Evolutionary conservation across 1,140 invertebrate genomes (phyloP).

Genomic region (Eufriesea mexicana): DNA sequence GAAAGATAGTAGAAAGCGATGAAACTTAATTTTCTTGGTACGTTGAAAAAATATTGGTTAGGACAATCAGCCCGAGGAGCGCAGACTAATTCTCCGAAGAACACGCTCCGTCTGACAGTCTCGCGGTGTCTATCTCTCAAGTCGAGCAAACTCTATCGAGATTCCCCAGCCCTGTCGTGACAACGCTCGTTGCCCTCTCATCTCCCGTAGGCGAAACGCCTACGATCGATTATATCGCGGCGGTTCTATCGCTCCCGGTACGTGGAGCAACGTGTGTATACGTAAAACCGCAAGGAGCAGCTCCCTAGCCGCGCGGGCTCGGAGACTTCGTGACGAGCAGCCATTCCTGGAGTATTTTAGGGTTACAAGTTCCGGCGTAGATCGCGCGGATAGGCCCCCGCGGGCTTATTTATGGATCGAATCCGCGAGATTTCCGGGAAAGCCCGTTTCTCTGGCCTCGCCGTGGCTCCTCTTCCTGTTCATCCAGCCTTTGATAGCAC

Average conservation of each 20-base stretch:
- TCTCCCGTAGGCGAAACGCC: conserved; percentile 45
- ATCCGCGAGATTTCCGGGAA: conserved; percentile 66
- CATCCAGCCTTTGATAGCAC: conserved; percentile 50
- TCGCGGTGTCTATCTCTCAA: neutral
- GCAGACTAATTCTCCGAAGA: too few relatives aligned
- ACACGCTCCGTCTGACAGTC: too few relatives aligned
- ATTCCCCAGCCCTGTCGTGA: conserved; percentile 51
- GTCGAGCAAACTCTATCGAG: conserved; percentile 32
- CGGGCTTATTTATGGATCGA: conserved; percentile 67
- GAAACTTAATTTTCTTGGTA: too few relatives aligned
- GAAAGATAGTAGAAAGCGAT: too few relatives aligned
- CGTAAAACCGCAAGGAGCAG: conserved; percentile 48
- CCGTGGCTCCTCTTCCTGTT: neutral
- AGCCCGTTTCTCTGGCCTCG: conserved; percentile 39
- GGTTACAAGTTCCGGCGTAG: conserved; percentile 65
- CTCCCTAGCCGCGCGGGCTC: neutral
- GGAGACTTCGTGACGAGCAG: conserved; percentile 64
- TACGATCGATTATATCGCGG: conserved; percentile 62
- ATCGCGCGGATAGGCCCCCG: conserved; percentile 60
- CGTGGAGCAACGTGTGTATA: conserved; percentile 40
- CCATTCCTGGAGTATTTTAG: conserved; percentile 66
- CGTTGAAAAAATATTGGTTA: too few relatives aligned
- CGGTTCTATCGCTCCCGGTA: conserved; percentile 34
- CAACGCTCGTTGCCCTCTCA: conserved; percentile 58
- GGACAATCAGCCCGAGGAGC: too few relatives aligned